Evolutionary conservation across 37 sponge, comb jelly and placozoan species (phyloP).

Genomic region (Petrosia ficiformis): DNA sequence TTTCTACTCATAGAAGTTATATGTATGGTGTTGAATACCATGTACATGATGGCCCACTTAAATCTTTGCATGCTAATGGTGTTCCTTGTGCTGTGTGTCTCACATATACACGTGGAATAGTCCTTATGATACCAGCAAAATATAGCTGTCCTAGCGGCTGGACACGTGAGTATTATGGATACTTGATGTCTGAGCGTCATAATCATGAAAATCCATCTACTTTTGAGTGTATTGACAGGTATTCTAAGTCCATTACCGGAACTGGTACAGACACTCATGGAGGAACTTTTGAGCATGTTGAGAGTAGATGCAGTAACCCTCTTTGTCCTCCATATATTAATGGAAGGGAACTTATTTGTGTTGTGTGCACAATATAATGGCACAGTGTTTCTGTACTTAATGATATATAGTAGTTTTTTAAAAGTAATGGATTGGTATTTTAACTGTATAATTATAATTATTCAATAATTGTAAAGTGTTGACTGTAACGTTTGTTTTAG

Average conservation of each 20-base stretch:
- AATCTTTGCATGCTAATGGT: conserved; percentile 6
- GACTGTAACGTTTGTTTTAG: too few relatives aligned
- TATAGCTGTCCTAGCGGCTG: conserved; percentile 16
- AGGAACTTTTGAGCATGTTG: conserved; percentile 42
- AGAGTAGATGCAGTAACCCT: too few relatives aligned
- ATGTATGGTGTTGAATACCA: conserved; percentile 44
- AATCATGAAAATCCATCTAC: conserved; percentile 44
- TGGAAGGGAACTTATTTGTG: conserved; percentile 48
- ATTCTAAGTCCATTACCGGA: conserved; percentile 36
- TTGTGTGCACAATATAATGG: conserved; percentile 46
- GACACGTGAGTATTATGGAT: too few relatives aligned
- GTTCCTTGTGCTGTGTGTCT: conserved; percentile 60
- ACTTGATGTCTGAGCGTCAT: too few relatives aligned
- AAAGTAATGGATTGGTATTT: too few relatives aligned
- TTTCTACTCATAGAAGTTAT: conserved; percentile 8
- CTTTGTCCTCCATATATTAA: conserved; percentile 47
- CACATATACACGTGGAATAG: conserved; percentile 20
- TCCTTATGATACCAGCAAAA: conserved; percentile 40
- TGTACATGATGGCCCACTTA: conserved; percentile 4
- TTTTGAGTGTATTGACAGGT: conserved; percentile 52
- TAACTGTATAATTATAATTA: too few relatives aligned
- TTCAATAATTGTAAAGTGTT: too few relatives aligned
- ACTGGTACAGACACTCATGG: conserved; percentile 21
- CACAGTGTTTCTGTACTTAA: too few relatives aligned
- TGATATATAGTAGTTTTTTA: too few relatives aligned